Evolutionary conservation across 2,888 invertebrate species (phyloP), one percentile per base, ranked within the genome.

Genomic region (Carterocephalus palaemon): DNA sequence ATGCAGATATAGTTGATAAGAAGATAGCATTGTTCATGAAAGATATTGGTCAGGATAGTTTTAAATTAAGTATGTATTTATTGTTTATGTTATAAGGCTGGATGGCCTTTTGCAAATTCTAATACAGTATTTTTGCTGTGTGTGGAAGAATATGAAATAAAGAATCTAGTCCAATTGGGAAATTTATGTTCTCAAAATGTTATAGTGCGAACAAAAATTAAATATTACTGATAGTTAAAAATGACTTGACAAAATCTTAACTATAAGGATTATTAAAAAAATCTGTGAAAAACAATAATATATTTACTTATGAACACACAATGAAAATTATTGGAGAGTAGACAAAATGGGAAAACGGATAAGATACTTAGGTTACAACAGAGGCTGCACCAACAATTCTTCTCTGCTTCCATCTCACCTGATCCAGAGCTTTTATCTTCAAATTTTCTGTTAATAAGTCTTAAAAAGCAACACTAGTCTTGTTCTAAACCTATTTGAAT

Each of bases 1-100:
- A 70, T 69, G 65, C 79, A 76, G 70, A 72, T 69, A 75, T 79
- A 81, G 79, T 78, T 81, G 79, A 81, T 76, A 79, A 81, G 78
- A 64, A 67, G 64, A 72, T 79, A 78, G 73, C 68, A 70, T 69
- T 67, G 67, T 70, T 67, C 62, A 64, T 62, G 56, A 66, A 62
- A 62, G 54, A 67, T 66, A 67, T 76, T 71, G 67, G 69, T 75
- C 70, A 67, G 74, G 67, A 73, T 79, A 77, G 73, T 68, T 72
- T 66, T 75, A 72, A 78, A 78, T 71, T 79, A 79, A 70, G 63
- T 47, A 49, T 48, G 46, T 79, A 73, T 78, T 79, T 79, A 78
- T 79, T 78, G 67, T 71, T 70, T 77, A 69, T 71, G 60, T 68
- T 58, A 56, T 67, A 60, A 62, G 63, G 54, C 56, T 56, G 60